These are phyloP conservation scores for Pelodiscus sinensis DNA, from an alignment of 2,113 vertebrate genomes.

Conservation along the genomic window DNA sequence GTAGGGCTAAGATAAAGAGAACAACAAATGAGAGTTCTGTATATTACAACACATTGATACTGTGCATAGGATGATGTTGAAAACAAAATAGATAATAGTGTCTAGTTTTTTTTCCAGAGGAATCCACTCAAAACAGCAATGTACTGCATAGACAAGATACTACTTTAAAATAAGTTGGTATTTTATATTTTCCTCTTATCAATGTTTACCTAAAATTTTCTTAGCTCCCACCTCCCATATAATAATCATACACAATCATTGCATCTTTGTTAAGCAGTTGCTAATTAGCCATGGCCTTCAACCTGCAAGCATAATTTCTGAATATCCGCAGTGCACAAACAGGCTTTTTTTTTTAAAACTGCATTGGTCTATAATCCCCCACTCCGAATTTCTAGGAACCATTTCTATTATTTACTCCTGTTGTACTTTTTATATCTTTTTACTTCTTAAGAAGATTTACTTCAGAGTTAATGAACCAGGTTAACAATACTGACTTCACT, in stretches of 20 bases:
- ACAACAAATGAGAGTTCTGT: background rate
- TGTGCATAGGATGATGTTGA: background rate
- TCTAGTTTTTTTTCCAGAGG: background rate
- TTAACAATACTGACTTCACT: background rate
- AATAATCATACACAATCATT: background rate
- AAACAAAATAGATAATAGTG: background rate
- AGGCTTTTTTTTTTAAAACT: background rate
- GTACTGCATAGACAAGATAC: background rate
- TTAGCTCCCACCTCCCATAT: background rate
- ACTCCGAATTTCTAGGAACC: background rate
- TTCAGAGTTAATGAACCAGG: background rate
- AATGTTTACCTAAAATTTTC: background rate
- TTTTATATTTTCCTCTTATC: background rate
- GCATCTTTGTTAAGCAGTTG: constrained; percentile 7
- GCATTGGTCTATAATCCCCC: background rate
- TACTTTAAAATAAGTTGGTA: background rate
- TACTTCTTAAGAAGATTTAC: background rate
- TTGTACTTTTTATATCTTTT: background rate
- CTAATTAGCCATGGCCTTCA: background rate
- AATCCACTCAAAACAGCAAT: too few relatives aligned
- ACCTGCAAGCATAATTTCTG: background rate
- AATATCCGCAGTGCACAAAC: background rate
- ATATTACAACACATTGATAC: constrained; percentile 22
- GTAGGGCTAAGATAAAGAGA: background rate
- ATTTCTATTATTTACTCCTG: background rate